phyloP scores from a whole-genome alignment of 2,797 vertebrate genomes.

The Sandelia bainsii region DNA sequence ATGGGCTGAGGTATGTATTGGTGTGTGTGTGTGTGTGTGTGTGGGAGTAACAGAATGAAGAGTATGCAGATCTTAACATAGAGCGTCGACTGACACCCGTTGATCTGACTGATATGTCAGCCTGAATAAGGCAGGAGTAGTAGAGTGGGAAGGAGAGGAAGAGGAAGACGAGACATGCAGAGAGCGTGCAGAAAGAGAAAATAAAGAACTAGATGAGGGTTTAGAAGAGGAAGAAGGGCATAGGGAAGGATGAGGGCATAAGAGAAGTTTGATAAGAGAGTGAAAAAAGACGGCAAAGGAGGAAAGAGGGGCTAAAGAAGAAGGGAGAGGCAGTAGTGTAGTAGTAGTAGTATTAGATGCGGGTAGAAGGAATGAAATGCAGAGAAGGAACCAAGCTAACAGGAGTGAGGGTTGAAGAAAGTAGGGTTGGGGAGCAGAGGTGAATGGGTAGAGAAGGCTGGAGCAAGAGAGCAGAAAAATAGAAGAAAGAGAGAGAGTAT shows the following conservation, averaged over 20 bases:
- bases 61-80: slow-evolving; percentile 51
- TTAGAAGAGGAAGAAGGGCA: neutral
- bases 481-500: too few species aligned
- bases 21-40: slow-evolving; percentile 13
- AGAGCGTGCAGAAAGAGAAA: slow-evolving; percentile 11
- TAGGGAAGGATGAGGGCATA: too few species aligned
- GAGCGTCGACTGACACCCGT: slow-evolving; percentile 69
- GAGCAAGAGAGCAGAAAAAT: too few species aligned
- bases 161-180: slow-evolving; percentile 8
- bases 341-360: too few species aligned
- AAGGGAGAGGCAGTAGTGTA: neutral
- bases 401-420: too few species aligned
- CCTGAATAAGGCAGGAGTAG: slow-evolving; percentile 44
- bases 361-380: too few species aligned
- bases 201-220: neutral
- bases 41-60: slow-evolving; percentile 33
- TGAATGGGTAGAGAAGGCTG: too few species aligned
- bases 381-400: too few species aligned
- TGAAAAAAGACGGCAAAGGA: too few species aligned
- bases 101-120: slow-evolving; percentile 67
- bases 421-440: too few species aligned
- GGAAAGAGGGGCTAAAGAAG: neutral
- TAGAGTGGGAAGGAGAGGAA: slow-evolving; percentile 20
- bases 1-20: neutral
- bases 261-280: too few species aligned